Conservation (phyloP, 1,140 invertebrate species). For the Drosophila persimilis region DNA sequence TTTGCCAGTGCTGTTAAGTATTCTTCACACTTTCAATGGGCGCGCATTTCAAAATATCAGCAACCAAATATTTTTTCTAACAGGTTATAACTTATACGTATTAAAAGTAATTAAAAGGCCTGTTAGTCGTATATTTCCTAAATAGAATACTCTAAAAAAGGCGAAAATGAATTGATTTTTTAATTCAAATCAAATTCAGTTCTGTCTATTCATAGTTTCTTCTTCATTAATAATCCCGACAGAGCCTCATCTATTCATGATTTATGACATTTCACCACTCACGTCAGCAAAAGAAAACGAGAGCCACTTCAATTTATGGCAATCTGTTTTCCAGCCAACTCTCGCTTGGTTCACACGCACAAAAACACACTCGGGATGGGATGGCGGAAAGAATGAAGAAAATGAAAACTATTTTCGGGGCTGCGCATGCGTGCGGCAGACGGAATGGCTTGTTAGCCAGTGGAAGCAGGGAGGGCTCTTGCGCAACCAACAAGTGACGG, state of each 20-base stretch:
- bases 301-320: constrained; percentile 48
- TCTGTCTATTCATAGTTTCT: neutral
- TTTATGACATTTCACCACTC: constrained; percentile 47
- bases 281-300: constrained; percentile 22
- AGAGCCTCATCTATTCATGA: constrained; percentile 5
- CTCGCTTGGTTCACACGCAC: constrained; percentile 65
- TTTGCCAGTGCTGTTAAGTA: constrained; percentile 5
- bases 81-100: too few species aligned
- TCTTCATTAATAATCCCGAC: constrained; percentile 22
- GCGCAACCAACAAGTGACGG: constrained; percentile 37
- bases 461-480: constrained; percentile 20
- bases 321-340: constrained; percentile 16
- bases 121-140: too few species aligned
- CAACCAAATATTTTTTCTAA: too few species aligned
- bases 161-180: too few species aligned
- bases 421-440: constrained; percentile 55
- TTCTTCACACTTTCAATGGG: neutral
- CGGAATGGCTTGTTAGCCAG: neutral
- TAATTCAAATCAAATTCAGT: neutral
- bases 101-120: too few species aligned
- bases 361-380: constrained; percentile 57
- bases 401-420: constrained; percentile 10
- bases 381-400: constrained; percentile 51
- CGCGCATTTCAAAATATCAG: neutral
- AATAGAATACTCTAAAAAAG: too few species aligned